These are phyloP conservation scores for Ammodytes marinus DNA, from an alignment of 2,113 vertebrate genomes.

Conservation along the genomic window DNA sequence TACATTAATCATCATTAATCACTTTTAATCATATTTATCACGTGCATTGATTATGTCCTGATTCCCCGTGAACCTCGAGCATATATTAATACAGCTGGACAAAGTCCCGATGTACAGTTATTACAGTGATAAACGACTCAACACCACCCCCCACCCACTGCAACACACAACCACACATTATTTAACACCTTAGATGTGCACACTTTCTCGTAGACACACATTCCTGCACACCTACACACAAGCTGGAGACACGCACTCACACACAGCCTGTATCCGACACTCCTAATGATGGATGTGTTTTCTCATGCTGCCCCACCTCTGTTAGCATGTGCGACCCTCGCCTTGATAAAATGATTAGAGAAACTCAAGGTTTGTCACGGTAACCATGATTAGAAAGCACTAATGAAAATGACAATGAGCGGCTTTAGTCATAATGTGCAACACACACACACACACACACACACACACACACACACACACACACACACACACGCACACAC, in stretches of 20 bases:
- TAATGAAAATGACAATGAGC: slow-evolving; percentile 82
- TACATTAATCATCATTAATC: slow-evolving; percentile 86
- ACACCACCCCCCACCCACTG: slow-evolving; percentile 43
- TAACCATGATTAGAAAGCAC: slow-evolving; percentile 78
- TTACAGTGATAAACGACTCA: slow-evolving; percentile 82
- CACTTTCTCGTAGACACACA: slow-evolving; percentile 45
- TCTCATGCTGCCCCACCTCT: slow-evolving; percentile 78
- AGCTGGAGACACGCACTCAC: slow-evolving; percentile 24
- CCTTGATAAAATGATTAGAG: slow-evolving; percentile 85
- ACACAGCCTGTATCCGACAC: slow-evolving; percentile 14
- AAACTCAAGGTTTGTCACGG: slow-evolving; percentile 82
- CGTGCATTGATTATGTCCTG: slow-evolving; percentile 86
- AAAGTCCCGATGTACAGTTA: slow-evolving; percentile 82
- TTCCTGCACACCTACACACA: slow-evolving; percentile 18
- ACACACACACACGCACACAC: slow-evolving; percentile 32
- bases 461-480: slow-evolving; percentile 25
- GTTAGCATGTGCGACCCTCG: slow-evolving; percentile 71
- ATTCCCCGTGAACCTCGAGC: slow-evolving; percentile 74
- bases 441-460: slow-evolving; percentile 10
- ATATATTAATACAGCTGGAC: slow-evolving; percentile 81
- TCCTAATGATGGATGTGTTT: slow-evolving; percentile 79
- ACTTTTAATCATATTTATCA: slow-evolving; percentile 88
- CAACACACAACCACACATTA: slow-evolving; percentile 65
- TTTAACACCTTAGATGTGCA: slow-evolving; percentile 60
- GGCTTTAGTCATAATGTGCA: slow-evolving; percentile 62